These are phyloP conservation scores for Sphaeridia pumilis DNA, from an alignment of 2,888 invertebrate species.

Conservation along the genomic window DNA sequence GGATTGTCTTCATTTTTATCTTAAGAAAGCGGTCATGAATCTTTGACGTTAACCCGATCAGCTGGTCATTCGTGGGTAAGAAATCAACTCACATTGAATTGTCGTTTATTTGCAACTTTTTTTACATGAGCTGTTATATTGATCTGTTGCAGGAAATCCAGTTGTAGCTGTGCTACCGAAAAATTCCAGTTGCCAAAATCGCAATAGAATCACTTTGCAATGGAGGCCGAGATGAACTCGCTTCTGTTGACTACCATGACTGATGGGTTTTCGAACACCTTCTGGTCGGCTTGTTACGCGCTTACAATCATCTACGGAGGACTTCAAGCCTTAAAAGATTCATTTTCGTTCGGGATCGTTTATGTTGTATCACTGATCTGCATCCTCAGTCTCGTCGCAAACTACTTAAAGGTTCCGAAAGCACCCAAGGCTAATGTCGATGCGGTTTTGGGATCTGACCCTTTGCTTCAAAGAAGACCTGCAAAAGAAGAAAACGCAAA, in stretches of 20 bases:
- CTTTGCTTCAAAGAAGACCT: background rate
- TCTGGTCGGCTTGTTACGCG: conserved; percentile 2
- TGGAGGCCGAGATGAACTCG: too few relatives aligned
- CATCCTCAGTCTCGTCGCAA: background rate
- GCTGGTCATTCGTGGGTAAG: too few relatives aligned
- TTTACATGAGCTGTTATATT: too few relatives aligned
- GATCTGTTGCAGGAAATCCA: too few relatives aligned
- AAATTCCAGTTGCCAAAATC: too few relatives aligned
- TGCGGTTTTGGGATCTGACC: conserved; percentile 8
- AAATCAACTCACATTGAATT: too few relatives aligned
- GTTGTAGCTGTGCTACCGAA: too few relatives aligned
- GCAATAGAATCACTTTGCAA: too few relatives aligned
- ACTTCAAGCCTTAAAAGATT: background rate
- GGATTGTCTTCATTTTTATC: too few relatives aligned
- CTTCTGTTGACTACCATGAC: background rate
- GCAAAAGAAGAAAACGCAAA: background rate
- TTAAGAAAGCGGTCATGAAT: too few relatives aligned
- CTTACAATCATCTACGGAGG: conserved; percentile 1
- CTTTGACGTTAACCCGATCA: too few relatives aligned
- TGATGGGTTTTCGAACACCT: background rate
- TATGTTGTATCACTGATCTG: background rate
- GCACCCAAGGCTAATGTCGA: conserved; percentile 2
- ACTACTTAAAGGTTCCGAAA: conserved; percentile 8
- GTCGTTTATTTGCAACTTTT: too few relatives aligned
- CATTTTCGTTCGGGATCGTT: background rate